Conservation (phyloP, 2,797 vertebrate species). For the Dipus sagitta region DNA sequence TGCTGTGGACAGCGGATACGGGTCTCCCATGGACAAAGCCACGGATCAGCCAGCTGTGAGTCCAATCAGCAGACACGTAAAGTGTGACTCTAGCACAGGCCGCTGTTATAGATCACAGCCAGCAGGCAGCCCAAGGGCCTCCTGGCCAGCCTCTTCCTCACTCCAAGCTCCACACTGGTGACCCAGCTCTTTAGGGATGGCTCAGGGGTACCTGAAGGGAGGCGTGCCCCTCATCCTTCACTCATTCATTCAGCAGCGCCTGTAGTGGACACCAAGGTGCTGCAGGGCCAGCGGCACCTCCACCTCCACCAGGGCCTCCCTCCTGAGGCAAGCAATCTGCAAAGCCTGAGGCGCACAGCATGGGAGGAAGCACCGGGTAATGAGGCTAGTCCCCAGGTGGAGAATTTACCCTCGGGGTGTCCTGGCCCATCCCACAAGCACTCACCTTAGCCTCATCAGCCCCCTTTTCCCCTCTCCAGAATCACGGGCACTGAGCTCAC, state of each 20-base stretch:
- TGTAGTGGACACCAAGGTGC: no score
- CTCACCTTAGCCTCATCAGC: neutral
- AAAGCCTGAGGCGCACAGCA: no score
- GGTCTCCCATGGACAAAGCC: neutral
- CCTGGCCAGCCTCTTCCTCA: neutral
- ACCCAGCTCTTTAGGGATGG: neutral
- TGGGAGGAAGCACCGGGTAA: no score
- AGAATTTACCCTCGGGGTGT: neutral
- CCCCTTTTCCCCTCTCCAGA: neutral
- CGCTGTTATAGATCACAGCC: no score
- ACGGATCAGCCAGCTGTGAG: neutral
- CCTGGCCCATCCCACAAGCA: no score
- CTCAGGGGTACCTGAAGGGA: neutral
- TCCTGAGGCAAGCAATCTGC: no score
- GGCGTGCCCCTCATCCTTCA: neutral
- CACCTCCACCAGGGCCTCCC: no score
- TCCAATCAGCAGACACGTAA: no score
- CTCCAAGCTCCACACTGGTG: neutral
- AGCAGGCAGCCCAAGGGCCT: no score
- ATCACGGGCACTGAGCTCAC: neutral
- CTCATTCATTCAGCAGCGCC: neutral
- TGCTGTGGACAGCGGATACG: neutral
- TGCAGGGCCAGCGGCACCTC: no score
- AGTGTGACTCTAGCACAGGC: neutral
- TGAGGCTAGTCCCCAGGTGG: neutral